Evolutionary conservation across 2,113 vertebrate genomes (phyloP).

Genomic region (Cyanoderma ruficeps): DNA sequence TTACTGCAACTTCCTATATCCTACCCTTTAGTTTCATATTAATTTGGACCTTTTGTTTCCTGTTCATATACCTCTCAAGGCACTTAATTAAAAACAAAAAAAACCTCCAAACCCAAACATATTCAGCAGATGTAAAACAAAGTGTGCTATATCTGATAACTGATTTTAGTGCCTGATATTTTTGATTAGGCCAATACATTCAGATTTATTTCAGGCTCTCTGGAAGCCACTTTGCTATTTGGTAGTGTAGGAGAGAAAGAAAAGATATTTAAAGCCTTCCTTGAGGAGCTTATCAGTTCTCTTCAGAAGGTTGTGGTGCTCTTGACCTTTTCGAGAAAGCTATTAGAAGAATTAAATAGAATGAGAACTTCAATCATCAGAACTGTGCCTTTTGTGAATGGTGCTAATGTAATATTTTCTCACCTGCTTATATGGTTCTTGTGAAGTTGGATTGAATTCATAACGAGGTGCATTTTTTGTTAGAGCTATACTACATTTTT

Average conservation of each 20-base stretch:
- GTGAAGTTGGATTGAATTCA: not conserved
- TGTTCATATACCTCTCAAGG: not conserved
- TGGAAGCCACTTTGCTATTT: not conserved
- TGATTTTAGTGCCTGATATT: not conserved
- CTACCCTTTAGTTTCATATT: not conserved
- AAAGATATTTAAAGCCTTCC: not conserved
- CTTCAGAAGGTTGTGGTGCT: not conserved
- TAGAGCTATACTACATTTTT: not conserved
- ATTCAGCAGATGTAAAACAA: not conserved
- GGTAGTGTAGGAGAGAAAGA: not conserved
- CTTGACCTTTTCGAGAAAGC: slow-evolving; percentile 22
- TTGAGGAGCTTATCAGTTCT: not conserved
- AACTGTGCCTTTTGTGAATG: not conserved
- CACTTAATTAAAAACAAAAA: not conserved
- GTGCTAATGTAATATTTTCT: slow-evolving; percentile 33
- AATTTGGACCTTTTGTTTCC: not conserved
- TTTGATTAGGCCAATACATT: not conserved
- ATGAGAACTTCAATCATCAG: not conserved
- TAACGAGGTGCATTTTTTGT: not conserved
- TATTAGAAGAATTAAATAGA: slow-evolving; percentile 16
- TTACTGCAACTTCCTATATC: not conserved
- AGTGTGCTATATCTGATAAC: not conserved
- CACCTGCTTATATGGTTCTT: not conserved
- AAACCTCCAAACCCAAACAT: not conserved
- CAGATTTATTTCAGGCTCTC: not conserved